Evolutionary conservation across 2,888 invertebrate genomes (phyloP), one percentile per base, ranked within the genome.

Genomic region (Apodemia duryi): DNA sequence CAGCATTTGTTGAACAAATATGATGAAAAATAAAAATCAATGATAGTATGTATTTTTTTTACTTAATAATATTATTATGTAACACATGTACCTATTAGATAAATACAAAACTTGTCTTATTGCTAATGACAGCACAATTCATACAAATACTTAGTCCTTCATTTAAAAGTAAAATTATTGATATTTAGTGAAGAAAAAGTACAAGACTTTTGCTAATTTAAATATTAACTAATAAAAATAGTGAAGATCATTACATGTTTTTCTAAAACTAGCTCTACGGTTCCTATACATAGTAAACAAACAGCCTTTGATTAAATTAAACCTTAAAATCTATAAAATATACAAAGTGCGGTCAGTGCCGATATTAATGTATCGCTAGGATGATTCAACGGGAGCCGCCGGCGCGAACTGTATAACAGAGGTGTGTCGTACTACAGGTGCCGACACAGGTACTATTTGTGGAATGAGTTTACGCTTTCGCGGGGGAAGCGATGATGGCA

Each of bases 321-420:
- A 75, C 77, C 74, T 73, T 74, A 73, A 68, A 35, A 70, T 69
- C 28, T 54, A 54, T 52, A 63, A 72, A 73, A 68, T 61, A 68
- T 67, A 57, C 68, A 73, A 64, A 65, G 69, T 65, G 66, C 67
- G 35, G 49, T 60, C 66, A 66, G 69, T 67, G 66, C 49, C 63
- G 66, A 69, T 52, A 57, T 70, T 49, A 69, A 72, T 67, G 64
- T 65, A 66, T 66, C 72, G 76, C 75, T 80, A 83, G 73, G 80
- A 85, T 67, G 77, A 77, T 66, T 92, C 94, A 86, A 32, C 10
- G 13, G 82, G 93, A 91, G 77, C 79, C 38, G 96, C 95, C 72
- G 95, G 94, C 28, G 97, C 97, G 80, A 96, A 97, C 74, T 97
- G 97, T 80, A 97, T 97, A 63, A 97, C 97, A 3, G 97, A 97